Percentiles rank a stretch among this genome's conserved stretches.
These are phyloP conservation scores for Nasonovia ribisnigri DNA, from an alignment of 2,888 invertebrate genomes.

Conservation along the genomic window DNA sequence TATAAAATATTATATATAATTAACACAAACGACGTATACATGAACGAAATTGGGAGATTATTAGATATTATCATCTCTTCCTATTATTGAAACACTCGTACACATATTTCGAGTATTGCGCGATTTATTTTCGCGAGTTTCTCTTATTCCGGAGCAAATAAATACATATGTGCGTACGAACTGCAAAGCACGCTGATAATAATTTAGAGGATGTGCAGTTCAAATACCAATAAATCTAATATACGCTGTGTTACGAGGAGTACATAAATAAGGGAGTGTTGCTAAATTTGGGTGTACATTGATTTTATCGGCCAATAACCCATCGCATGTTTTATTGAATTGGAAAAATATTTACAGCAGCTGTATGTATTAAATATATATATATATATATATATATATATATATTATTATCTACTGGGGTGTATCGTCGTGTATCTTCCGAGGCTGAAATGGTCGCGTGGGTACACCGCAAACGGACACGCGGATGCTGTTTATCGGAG, in stretches of 20 bases:
- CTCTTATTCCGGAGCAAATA: not conserved
- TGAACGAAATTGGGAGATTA: not conserved
- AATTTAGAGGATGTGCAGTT: conserved; percentile 26
- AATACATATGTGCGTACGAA: not conserved
- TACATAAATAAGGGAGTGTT: conserved; percentile 3
- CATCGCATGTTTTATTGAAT: conserved; percentile 36
- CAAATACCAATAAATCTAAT: conserved; percentile 44
- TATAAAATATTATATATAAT: not conserved
- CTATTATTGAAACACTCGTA: not conserved
- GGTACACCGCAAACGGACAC: not conserved
- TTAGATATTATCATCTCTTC: not conserved
- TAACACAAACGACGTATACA: not conserved
- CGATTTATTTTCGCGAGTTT: not conserved
- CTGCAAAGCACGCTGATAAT: not conserved
- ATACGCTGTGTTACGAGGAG: not conserved
- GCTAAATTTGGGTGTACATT: conserved; percentile 38
- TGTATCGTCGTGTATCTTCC: not conserved
- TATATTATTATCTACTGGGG: not conserved
- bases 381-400: not conserved
- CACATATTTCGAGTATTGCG: not conserved
- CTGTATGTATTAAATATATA: not conserved
- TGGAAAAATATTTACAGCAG: not conserved
- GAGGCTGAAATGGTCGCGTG: conserved; percentile 6
- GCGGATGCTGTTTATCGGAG: conserved; percentile 16
- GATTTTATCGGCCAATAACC: conserved; percentile 48